Evolutionary conservation across 2,888 invertebrate species (phyloP).

Genomic region (Torymus auratus): DNA sequence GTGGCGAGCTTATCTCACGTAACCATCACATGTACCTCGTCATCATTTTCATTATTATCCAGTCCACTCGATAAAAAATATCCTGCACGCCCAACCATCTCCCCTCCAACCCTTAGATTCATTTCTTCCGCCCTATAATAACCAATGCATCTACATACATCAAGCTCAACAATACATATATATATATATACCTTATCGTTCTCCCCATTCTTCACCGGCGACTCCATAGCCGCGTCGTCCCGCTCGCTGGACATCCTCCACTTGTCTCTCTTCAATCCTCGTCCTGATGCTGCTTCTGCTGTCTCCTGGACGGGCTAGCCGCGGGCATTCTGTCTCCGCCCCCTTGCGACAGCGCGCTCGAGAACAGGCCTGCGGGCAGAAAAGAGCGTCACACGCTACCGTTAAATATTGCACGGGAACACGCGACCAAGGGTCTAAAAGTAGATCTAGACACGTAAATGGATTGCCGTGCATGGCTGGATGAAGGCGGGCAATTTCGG

Average conservation of each 20-base stretch:
- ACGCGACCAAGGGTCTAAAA: background rate
- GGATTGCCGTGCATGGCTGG: too few relatives aligned
- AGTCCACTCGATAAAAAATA: too few relatives aligned
- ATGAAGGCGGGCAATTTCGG: conserved; percentile 7
- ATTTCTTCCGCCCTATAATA: too few relatives aligned
- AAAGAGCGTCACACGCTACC: background rate
- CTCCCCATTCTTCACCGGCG: conserved; percentile 60
- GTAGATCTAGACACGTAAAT: too few relatives aligned
- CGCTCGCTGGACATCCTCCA: background rate
- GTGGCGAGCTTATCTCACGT: too few relatives aligned
- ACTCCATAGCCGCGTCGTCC: conserved; percentile 62
- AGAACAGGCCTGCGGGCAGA: conserved; percentile 4
- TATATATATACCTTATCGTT: conserved; percentile 28
- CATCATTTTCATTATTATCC: too few relatives aligned
- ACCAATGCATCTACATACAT: too few relatives aligned
- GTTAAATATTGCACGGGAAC: conserved; percentile 4
- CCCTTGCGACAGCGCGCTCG: too few relatives aligned
- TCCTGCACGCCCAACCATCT: too few relatives aligned
- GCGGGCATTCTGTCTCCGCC: conserved; percentile 19
- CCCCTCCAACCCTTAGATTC: background rate
- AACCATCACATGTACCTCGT: too few relatives aligned
- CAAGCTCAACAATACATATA: too few relatives aligned
- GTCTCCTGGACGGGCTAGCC: conserved; percentile 1
- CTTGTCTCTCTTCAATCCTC: conserved; percentile 4
- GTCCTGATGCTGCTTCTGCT: conserved; percentile 31